Percentiles rank a stretch among this genome's conserved stretches.
phyloP scores from a whole-genome alignment of 1,140 invertebrate genomes.

The Cepaea nemoralis region DNA sequence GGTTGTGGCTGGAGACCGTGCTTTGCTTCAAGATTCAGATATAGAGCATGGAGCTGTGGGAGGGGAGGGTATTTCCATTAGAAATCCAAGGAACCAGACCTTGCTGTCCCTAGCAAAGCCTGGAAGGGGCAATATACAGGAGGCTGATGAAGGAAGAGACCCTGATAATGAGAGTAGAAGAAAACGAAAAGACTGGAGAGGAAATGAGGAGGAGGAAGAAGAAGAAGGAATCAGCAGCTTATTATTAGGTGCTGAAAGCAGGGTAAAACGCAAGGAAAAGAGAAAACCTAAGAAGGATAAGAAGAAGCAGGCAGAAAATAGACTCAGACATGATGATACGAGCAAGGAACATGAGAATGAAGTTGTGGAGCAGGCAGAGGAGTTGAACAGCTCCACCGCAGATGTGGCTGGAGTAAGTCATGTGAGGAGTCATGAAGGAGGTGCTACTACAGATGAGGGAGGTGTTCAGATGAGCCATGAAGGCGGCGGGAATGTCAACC shows the following conservation, averaged over 20 bases:
- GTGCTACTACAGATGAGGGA: not conserved
- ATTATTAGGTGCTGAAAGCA: not conserved
- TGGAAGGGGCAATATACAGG: not conserved
- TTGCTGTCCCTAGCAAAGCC: not conserved
- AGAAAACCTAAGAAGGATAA: conserved; percentile 24
- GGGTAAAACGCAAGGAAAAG: not conserved
- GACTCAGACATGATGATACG: not conserved
- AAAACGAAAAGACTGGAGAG: not conserved
- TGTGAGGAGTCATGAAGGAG: not conserved
- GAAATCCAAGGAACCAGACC: not conserved
- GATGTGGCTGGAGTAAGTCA: not conserved
- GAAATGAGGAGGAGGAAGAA: not conserved
- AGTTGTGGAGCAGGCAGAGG: not conserved
- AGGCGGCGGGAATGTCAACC: not conserved
- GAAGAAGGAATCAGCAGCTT: not conserved
- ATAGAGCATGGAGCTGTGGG: conserved; percentile 21
- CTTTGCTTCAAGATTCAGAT: not conserved
- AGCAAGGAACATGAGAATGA: no score
- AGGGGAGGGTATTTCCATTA: conserved; percentile 20
- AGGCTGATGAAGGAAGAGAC: not conserved
- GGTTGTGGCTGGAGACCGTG: no score
- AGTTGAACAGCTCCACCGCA: no score
- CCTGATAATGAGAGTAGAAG: not conserved
- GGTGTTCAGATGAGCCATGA: not conserved
- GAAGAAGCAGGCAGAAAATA: conserved; percentile 7